A percentile compares a stretch with the other conserved stretches of the same genome.
Conservation (phyloP, 2,797 vertebrate genomes). For the Myripristis jacobus region DNA sequence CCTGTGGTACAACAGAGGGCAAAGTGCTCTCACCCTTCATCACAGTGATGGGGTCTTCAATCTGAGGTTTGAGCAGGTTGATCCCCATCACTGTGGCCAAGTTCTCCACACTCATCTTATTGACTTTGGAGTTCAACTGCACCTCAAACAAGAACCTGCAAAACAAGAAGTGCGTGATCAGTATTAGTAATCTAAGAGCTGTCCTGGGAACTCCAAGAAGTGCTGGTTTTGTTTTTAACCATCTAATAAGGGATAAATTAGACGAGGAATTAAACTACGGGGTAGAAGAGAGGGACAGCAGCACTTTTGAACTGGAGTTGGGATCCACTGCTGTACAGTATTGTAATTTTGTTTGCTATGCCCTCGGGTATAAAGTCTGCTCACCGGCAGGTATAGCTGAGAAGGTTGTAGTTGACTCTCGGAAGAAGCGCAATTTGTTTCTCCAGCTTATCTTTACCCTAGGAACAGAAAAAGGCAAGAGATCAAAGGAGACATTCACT, state of each 20-base stretch:
- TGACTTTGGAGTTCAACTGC: constrained; percentile 88
- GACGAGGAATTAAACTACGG: too few species aligned
- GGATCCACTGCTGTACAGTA: too few species aligned
- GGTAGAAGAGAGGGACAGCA: too few species aligned
- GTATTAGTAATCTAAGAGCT: too few species aligned
- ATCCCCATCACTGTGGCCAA: constrained; percentile 97
- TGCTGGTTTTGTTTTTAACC: too few species aligned
- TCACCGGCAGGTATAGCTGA: constrained; percentile 95
- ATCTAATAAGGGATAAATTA: too few species aligned
- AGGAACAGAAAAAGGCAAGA: constrained; percentile 26
- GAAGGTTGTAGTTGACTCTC: constrained; percentile 92
- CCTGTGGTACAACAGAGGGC: background rate
- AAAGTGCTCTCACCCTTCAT: constrained; percentile 89
- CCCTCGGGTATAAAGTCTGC: background rate
- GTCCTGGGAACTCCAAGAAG: too few species aligned
- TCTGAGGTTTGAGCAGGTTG: constrained; percentile 93
- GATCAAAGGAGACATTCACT: background rate
- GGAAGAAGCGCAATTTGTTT: constrained; percentile 91
- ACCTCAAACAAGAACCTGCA: constrained; percentile 94
- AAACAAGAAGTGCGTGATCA: background rate
- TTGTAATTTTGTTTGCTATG: background rate
- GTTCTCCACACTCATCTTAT: constrained; percentile 99
- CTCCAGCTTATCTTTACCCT: constrained; percentile 89
- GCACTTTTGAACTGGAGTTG: too few species aligned
- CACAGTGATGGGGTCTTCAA: constrained; percentile 92